These are phyloP conservation scores for Bombycilla garrulus DNA, from an alignment of 2,113 vertebrate genomes.

Conservation along the genomic window DNA sequence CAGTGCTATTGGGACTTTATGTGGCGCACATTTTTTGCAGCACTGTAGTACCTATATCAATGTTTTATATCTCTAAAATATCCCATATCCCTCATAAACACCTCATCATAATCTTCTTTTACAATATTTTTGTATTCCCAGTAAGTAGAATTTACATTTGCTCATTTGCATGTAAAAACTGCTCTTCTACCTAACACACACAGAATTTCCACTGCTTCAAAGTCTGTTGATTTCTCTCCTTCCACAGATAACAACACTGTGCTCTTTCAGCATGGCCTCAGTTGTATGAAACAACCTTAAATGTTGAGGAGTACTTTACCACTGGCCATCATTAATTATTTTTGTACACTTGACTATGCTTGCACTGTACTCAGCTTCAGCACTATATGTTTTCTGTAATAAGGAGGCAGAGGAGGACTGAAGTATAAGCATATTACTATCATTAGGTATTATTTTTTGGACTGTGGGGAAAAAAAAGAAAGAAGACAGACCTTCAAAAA, in stretches of 20 bases:
- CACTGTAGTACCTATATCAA: conserved; percentile 22
- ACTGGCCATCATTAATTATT: conserved; percentile 2
- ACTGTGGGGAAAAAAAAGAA: neutral
- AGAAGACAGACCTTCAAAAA: neutral
- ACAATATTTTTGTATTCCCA: conserved; percentile 41
- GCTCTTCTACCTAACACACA: conserved; percentile 34
- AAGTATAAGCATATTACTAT: neutral
- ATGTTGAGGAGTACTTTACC: conserved; percentile 28
- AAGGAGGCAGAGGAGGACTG: neutral
- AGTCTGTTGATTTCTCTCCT: conserved; percentile 57
- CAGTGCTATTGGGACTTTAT: conserved; percentile 41
- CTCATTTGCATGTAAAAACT: conserved; percentile 57
- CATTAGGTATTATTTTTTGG: neutral
- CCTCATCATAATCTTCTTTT: conserved; percentile 42
- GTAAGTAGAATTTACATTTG: conserved; percentile 39
- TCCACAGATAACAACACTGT: conserved; percentile 41
- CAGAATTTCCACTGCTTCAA: conserved; percentile 51
- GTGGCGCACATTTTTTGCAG: conserved; percentile 46
- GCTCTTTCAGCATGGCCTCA: conserved; percentile 32
- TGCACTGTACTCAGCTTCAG: neutral
- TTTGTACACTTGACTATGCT: neutral
- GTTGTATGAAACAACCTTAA: conserved; percentile 33
- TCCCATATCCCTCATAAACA: conserved; percentile 41
- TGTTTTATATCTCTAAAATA: conserved; percentile 51
- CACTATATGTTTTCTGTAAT: neutral